Base-by-base conservation (phyloP, 2,888 invertebrate species). In the Eilema depressum region DNA sequence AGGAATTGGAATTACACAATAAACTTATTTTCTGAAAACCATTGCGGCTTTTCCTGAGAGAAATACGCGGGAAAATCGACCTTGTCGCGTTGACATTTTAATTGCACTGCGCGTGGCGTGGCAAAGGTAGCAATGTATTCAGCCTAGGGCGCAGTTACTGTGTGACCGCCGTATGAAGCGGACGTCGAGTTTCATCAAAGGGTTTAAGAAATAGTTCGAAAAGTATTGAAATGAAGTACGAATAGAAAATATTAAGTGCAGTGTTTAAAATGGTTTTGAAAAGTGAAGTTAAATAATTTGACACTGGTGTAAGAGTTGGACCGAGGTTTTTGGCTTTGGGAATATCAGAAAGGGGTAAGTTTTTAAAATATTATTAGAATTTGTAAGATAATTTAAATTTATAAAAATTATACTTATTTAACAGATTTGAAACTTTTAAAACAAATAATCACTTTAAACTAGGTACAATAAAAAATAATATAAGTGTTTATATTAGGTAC, bases 21-120 rank as follows among this genome's bases (percentile, higher is more conserved):
- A 41, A 59, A 11, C 33, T 30, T 33, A 47, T 68, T 62, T 62
- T 62, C 57, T 56, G 53, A 68, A 61, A n/a, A 20, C 56, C 61
- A 73, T 70, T 75, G 70, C 70, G 73, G 73, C 33, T 65, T 80
- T 80, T 73, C 75, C 68, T 63, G 62, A 71, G 69, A 70, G 73
- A 63, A 79, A 75, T 68, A 57, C 66, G 74, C 75, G 81, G 76
- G 82, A 78, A 82, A 79, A 66, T 73, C 70, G 78, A 74, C 74
- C 77, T 81, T 79, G 80, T 85, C 74, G 79, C 63, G 61, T 74
- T 81, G 82, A 85, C 79, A 84, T 77, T 80, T 78, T 76, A 76
- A 82, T 78, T 80, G 73, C 77, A 78, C 68, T 66, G 47, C 59
- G 66, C 75, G 53, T 67, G 64, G 75, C 25, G 57, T 63, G 83